A percentile compares a stretch with the other conserved stretches of the same genome.
Conservation (phyloP, 2,888 invertebrate genomes). For the Allophyes oxyacanthae region DNA sequence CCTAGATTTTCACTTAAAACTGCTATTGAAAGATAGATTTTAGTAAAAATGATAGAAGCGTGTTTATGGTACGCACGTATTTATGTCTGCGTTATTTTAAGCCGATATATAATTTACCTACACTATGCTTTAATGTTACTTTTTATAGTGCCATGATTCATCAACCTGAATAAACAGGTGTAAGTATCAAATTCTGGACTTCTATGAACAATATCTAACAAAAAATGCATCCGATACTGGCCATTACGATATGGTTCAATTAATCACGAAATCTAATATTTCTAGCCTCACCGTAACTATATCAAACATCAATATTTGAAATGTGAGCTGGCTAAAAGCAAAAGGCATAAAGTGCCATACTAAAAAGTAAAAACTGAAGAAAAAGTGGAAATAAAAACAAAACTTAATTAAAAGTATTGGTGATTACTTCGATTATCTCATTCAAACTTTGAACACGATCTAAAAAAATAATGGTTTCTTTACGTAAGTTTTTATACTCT, state of each 20-base stretch:
- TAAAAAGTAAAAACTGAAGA: no score
- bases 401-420: no score
- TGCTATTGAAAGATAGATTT: conserved; percentile 56
- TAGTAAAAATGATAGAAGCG: conserved; percentile 25
- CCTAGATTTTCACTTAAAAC: conserved; percentile 43
- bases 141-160: conserved; percentile 43
- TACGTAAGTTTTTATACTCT: no score
- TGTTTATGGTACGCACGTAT: conserved; percentile 28
- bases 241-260: neutral
- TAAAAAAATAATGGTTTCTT: no score
- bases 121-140: conserved; percentile 31
- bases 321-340: no score
- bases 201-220: conserved; percentile 4
- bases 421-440: no score
- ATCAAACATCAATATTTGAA: no score
- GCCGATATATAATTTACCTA: conserved; percentile 38
- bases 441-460: no score
- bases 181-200: conserved; percentile 22
- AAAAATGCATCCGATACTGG: no score
- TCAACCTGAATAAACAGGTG: conserved; percentile 33
- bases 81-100: conserved; percentile 34
- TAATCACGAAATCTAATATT: neutral
- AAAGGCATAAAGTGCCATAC: no score
- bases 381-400: no score
- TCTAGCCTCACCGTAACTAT: no score